Evolutionary conservation across 2,113 vertebrate genomes (phyloP), one percentile per base, ranked within the genome.

Genomic region (Tachysurus vachellii): DNA sequence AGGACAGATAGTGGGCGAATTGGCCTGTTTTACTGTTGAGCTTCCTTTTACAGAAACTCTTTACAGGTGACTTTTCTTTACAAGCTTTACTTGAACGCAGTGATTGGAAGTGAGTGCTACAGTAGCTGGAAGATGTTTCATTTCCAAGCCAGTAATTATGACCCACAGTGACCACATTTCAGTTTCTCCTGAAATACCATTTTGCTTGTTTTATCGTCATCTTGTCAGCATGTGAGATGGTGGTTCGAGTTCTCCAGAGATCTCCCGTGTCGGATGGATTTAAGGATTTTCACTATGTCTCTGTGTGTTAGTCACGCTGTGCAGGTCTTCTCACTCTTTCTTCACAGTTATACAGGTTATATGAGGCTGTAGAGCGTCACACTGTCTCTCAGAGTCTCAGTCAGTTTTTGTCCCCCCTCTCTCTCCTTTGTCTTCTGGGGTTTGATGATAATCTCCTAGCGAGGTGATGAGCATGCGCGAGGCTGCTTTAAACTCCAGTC

Each of bases 401-500:
- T 89, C 54, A n/a, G 4, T 14, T 17, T 8, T 8, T 64, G 2
- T 36, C 12, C 82, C 82, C 73, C 42, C 59, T 53, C 75, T 16
- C 23, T 81, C 47, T 86, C 28, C 13, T 44, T 70, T 16, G 28
- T 53, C 9, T 28, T 75, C 28, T 42, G 13, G 21, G 21, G 21
- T 36, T 76, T 56, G 73, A 77, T 86, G 71, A 62, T 68, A 42
- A 73, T 61, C 87, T 88, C 44, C 68, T 44, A 19, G 61, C 7
- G 17, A 14, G 47, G 42, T 54, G 5, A 4, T 56, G 66, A 66
- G 53, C 66, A 80, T 80, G 68, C 31, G 4, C 36, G 7, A 56
- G 19, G 44, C 26, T 68, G 23, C 21, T 64, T 80, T 82, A 36
- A 85, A 56, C 57, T 75, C 83, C 54, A 80, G 36, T 71, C 50